These are phyloP conservation scores for Cebidichthys violaceus DNA, from an alignment of 2,113 vertebrate genomes.

Conservation along the genomic window DNA sequence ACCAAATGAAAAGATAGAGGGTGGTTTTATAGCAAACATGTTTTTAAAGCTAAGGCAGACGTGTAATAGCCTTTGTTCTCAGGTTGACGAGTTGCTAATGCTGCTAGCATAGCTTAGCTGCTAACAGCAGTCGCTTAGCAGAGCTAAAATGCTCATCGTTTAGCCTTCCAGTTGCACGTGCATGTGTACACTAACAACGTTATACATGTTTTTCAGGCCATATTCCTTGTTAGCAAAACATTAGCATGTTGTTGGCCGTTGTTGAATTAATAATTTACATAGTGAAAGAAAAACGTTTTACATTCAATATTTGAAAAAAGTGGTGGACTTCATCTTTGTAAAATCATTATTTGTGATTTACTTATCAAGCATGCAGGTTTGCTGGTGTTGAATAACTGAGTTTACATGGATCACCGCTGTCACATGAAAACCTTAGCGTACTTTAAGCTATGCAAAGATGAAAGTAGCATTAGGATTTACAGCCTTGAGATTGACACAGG, in stretches of 20 bases:
- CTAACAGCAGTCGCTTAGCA: not conserved
- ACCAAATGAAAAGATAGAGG: no score
- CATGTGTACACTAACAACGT: no score
- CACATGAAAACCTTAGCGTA: not conserved
- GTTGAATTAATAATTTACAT: not conserved
- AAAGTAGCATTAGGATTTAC: not conserved
- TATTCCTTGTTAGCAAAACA: not conserved
- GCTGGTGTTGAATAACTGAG: slow-evolving; percentile 2
- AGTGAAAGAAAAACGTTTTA: no score
- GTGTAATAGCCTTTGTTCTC: not conserved
- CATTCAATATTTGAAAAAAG: not conserved
- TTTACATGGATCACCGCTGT: not conserved
- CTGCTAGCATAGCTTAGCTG: not conserved
- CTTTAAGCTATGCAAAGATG: not conserved
- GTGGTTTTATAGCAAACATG: no score
- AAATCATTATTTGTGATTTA: not conserved
- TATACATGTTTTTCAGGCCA: not conserved
- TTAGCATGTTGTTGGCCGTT: not conserved
- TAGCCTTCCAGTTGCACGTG: not conserved
- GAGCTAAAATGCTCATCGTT: not conserved
- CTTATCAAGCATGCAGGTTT: not conserved
- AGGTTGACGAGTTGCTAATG: not conserved
- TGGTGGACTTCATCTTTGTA: not conserved
- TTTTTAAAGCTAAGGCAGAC: no score
- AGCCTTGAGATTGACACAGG: no score